Evolutionary conservation across 2,113 vertebrate genomes (phyloP), one percentile per base, ranked within the genome.

Genomic region (Plectropomus leopardus): DNA sequence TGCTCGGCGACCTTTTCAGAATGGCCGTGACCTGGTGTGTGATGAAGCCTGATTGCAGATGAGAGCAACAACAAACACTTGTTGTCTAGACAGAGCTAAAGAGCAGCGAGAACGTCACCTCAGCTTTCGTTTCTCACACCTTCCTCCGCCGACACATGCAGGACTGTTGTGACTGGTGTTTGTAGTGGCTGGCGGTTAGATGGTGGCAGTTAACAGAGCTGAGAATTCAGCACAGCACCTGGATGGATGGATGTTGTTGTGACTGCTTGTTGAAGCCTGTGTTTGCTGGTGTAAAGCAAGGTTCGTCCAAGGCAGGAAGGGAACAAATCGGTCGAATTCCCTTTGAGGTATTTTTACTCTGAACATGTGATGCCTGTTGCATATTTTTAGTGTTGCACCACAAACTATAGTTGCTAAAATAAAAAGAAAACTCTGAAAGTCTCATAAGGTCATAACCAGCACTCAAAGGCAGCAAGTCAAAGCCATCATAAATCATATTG

Each of bases 1-100:
- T 72, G 83, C 58, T 57, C 0, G 16, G 32, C n/a, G 74, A 90
- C 87, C 91, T 92, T 92, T 88, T 86, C 89, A 70, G 34, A 54
- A 15, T 17, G 10, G 10, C 67, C 47, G 26, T 14, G 68, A 65
- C 26, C 76, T 80, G 76, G 88, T 82, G 72, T 65, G 68, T 32
- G 45, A 78, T 84, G 85, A 89, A 71, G 72, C 58, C 75, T 86
- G 82, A 84, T 85, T 80, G 65, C 68, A 54, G 74, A 79, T 36
- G 61, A 66, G 76, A 63, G 74, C 2, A 72, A 70, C 67, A 87
- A 84, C 86, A 88, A 86, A 86, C 82, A 82, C 70, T 64, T 60
- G 0, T 4, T 17, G 71, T 57, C 55, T 63, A 73, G 83, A 78
- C 21, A 4, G 1, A 65, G 72, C 71, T 72, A 68, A 81, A 85